Base-by-base conservation (phyloP, 2,797 vertebrate genomes). In the Coregonus suidteri region DNA sequence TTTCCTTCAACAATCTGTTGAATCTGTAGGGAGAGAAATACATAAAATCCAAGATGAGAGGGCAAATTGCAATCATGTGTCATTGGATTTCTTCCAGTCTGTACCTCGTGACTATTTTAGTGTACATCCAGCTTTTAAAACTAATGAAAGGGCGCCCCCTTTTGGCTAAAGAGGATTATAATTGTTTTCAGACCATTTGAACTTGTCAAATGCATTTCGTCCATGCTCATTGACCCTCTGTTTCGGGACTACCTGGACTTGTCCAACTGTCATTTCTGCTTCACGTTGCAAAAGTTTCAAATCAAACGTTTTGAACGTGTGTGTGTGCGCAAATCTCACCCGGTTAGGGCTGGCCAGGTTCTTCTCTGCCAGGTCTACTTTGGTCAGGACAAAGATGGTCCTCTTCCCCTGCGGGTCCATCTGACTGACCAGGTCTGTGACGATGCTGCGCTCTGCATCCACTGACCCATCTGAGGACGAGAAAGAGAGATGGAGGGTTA, bases 1-100 rank as follows among this genome's bases (percentile, higher is more conserved):
- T 96, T 98, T 80, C 98, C 98, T 94, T 99, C 98, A 86, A 99
- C 97, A 81, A 99, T 99, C 88, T 99, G 97, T 77, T 99, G 98
- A 90, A 99, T 99, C 98, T 99, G 79, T 37, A 75, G 76, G 81
- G 81, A 83, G 1, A 91, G 90, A 87, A 20, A 84, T 37, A 82
- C 0, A 47, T 11, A 2, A 47, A 18, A 41, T 59, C 20, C 59
- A 9, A 7, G 9, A 62, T 0, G 18, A 20, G 18, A n/a, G 3
- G n/a, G 6, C 7, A 0, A 62, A 62, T 25, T 25, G n/a, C 41
- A 47, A 47, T 47, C 9, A 47, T 11, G 9, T 11, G 56, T 62
- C n/a, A 6, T 11, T 25, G 20, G 20, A 13, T 25, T 25, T 64
- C 59, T 11, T 64, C 1, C n/a, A 30, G 7, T 9, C 59, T 2